Evolutionary conservation across 2,888 invertebrate genomes (phyloP), one percentile per base, ranked within the genome.

Genomic region (Euzetes globulus): DNA sequence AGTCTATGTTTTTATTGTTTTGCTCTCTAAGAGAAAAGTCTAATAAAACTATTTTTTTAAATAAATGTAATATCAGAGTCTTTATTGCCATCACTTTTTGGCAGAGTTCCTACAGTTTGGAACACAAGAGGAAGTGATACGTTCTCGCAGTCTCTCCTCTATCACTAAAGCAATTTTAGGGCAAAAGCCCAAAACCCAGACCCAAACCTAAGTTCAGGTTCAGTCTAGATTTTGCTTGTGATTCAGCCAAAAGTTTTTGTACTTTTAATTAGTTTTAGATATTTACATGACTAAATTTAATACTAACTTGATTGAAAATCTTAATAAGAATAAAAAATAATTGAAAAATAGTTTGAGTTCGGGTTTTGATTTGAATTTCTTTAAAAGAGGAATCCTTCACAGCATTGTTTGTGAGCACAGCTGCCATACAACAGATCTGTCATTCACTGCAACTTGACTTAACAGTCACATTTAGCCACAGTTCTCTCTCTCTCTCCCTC

Each of bases 361-460:
- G n/a, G n/a, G n/a, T n/a, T n/a, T n/a, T n/a, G n/a, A n/a, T n/a
- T n/a, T n/a, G n/a, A n/a, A n/a, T n/a, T n/a, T n/a, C n/a, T n/a
- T n/a, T n/a, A n/a, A n/a, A n/a, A n/a, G n/a, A n/a, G 52, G 19
- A 19, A 6, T 19, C 6, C 47, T 17, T n/a, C 13, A 19, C 19
- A 52, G 52, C 11, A 52, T 52, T 65, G 41, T 65, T 17, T 33
- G 33, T 29, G 33, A 65, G 65, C 33, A 37, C 65, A 65, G 65
- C 65, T 65, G 65, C 65, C 41, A 65, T 29, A 65, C 65, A 65
- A 65, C 65, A 65, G 65, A 65, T 65, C 65, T 65, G 65, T 65
- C 65, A 65, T 33, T 65, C 13, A 65, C 7, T 37, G 17, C 33
- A 37, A 22, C 6, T 6, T 65, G 19, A 60, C 27, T 27, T 60